Evolutionary conservation across 2,113 vertebrate genomes (phyloP), one percentile per base, ranked within the genome.

Genomic region (Cyprinus carpio): DNA sequence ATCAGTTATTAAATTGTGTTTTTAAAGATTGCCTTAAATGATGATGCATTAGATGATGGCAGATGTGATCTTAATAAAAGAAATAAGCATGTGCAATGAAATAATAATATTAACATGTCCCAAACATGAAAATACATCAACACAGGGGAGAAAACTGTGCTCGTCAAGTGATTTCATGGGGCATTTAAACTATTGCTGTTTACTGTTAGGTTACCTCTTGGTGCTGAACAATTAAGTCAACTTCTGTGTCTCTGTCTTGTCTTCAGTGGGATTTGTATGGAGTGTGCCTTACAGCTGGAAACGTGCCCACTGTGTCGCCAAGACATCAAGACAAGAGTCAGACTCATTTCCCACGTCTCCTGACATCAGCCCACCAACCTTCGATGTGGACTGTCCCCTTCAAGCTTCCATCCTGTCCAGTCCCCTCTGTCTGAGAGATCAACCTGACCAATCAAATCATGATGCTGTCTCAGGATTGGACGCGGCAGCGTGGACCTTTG

Each of bases 271-370:
- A 96, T 99, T 93, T 99, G 98, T 93, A 99, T 99, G 98, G 97
- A 97, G 93, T 99, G 98, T 98, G 98, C 98, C 96, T 98, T 99
- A 97, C 98, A 99, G 89, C 95, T 99, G 92, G 98, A 99, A 94
- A 99, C 97, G 89, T 99, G 98, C 94, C 98, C 98, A 16, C 94
- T 99, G 94, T 99, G 98, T 94, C 97, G 98, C 89, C 97, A 99
- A 92, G 98, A 99, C 93, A 99, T 99, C 94, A 96, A 98, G 90
- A 98, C 95, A 43, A 94, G 98, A 83, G 96, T 99, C 94, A 97
- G 98, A 97, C 97, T 98, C 92, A 99, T 99, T 90, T 96, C 97
- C 85, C 98, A 99, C 84, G 96, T 99, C 91, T 99, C 98, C 96
- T 99, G 98, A 99, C 98, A 96, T 90, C 82, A 40, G 62, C 85